These are phyloP conservation scores for Labroides dimidiatus DNA, from an alignment of 2,797 vertebrate genomes.

Conservation along the genomic window DNA sequence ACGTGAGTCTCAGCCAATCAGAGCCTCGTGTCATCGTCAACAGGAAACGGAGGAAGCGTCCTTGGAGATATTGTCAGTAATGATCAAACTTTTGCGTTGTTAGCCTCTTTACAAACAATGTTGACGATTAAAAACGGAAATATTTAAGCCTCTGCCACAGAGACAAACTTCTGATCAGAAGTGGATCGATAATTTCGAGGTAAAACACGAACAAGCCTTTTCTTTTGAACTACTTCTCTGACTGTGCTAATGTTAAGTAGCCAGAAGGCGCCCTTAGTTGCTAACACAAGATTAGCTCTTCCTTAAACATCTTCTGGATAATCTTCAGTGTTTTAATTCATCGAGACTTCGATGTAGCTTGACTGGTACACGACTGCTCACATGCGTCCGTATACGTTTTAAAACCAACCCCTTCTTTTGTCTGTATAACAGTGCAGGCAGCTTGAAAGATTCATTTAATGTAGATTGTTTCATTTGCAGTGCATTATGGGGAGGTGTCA, in stretches of 20 bases:
- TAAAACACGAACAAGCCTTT: conserved; percentile 28
- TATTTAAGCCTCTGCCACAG: background rate
- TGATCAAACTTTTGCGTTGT: conserved; percentile 7
- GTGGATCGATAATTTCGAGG: conserved; percentile 20
- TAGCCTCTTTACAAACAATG: background rate
- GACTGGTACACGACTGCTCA: background rate
- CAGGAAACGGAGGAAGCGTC: conserved; percentile 74
- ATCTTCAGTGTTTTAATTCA: rapidly evolving
- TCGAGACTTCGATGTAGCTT: background rate
- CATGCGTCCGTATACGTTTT: rapidly evolving
- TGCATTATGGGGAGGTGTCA: background rate
- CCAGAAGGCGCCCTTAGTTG: conserved; percentile 18
- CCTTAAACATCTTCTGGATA: background rate
- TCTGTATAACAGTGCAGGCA: background rate
- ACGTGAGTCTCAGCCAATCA: conserved; percentile 49
- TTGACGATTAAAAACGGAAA: conserved; percentile 6
- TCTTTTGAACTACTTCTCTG: conserved; percentile 16
- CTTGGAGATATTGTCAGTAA: conserved; percentile 61
- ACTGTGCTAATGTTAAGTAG: conserved; percentile 44
- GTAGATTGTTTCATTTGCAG: background rate
- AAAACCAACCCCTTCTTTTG: background rate
- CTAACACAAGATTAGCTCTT: conserved; percentile 13
- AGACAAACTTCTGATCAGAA: conserved; percentile 15
- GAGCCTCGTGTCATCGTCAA: conserved; percentile 51
- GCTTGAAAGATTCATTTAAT: background rate